These are phyloP conservation scores for Champsocephalus esox DNA, from an alignment of 2,797 vertebrate genomes.

Conservation along the genomic window DNA sequence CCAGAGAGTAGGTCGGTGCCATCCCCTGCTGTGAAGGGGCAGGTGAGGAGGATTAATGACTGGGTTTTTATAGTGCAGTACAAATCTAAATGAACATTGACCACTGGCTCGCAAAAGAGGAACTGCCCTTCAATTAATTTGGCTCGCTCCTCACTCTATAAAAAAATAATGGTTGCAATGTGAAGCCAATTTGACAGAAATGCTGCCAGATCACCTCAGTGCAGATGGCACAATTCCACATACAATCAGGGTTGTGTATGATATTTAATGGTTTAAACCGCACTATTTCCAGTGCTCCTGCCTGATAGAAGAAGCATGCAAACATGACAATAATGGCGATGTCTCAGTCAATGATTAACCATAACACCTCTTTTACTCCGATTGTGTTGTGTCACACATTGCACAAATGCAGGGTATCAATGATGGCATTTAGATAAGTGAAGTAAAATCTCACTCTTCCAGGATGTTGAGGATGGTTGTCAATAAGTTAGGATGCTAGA, in stretches of 20 bases:
- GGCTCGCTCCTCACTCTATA: slow-evolving; percentile 30
- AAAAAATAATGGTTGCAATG: slow-evolving; percentile 23
- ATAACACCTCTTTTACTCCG: not conserved
- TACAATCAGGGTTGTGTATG: not conserved
- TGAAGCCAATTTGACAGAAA: slow-evolving; percentile 17
- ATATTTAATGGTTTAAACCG: not conserved
- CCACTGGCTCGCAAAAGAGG: slow-evolving; percentile 43
- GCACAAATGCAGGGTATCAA: not conserved
- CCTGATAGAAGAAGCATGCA: not conserved
- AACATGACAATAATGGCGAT: not conserved
- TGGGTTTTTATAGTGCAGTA: slow-evolving; percentile 33
- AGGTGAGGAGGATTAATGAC: slow-evolving; percentile 48
- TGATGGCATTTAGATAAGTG: not conserved
- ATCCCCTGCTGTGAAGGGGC: slow-evolving; percentile 33
- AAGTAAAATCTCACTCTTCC: slow-evolving; percentile 14
- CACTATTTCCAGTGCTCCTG: not conserved
- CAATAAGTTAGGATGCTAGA: slow-evolving; percentile 34
- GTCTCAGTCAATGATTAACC: slow-evolving; percentile 8
- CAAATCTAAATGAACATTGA: slow-evolving; percentile 49
- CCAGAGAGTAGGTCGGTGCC: slow-evolving; percentile 7
- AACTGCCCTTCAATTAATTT: slow-evolving; percentile 50
- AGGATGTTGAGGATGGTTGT: slow-evolving; percentile 27
- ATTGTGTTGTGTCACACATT: not conserved
- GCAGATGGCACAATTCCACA: not conserved
- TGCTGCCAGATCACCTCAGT: slow-evolving; percentile 5